Evolutionary conservation across 2,113 vertebrate species (phyloP).

Genomic region (Callaeas wilsoni): DNA sequence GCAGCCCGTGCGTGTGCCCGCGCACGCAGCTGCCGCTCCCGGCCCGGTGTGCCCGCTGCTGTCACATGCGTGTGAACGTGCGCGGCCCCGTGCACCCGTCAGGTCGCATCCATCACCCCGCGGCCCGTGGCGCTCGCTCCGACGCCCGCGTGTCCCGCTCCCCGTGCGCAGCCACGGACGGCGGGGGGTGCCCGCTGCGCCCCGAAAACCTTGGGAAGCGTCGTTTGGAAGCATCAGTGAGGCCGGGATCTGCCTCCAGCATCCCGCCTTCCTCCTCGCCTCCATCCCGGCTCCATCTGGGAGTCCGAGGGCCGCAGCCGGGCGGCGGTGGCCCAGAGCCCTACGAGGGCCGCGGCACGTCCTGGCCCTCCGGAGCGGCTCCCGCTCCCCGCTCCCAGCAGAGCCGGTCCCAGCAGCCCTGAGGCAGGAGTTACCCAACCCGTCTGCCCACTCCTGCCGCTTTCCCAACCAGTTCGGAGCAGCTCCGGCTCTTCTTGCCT

Average conservation of each 20-base stretch:
- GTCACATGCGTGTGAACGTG: not conserved
- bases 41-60: not conserved
- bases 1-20: not conserved
- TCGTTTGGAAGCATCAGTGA: rapidly evolving
- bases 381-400: not conserved
- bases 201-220: not conserved
- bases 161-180: not conserved
- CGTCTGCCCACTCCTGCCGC: slow-evolving; percentile 14
- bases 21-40: not conserved
- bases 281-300: not conserved
- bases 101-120: not conserved
- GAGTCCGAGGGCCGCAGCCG: not conserved
- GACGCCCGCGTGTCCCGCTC: not conserved
- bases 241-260: not conserved
- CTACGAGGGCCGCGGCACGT: slow-evolving; percentile 21
- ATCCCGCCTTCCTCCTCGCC: not conserved
- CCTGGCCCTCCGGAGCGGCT: not conserved
- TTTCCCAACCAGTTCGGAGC: slow-evolving; percentile 6
- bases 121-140: not conserved
- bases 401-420: slow-evolving; percentile 26
- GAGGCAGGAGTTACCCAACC: slow-evolving; percentile 37
- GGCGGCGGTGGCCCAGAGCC: not conserved
- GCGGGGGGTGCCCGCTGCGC: not conserved
- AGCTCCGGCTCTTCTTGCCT: not conserved
- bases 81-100: not conserved